Evolutionary conservation across 2,113 vertebrate genomes (phyloP).

Genomic region (Stegostoma tigrinum): DNA sequence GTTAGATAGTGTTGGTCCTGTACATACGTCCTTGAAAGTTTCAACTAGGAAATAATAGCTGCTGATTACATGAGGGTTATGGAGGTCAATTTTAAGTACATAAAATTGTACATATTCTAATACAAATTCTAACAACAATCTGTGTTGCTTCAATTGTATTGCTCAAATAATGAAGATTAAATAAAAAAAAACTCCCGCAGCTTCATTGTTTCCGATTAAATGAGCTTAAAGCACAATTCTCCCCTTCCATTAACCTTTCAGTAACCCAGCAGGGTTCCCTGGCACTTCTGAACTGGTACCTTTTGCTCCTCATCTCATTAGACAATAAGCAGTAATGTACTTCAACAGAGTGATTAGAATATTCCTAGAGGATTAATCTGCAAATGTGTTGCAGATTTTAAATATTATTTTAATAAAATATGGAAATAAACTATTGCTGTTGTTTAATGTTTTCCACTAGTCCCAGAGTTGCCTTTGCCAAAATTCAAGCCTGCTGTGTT

Average conservation of each 20-base stretch:
- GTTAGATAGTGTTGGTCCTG: background rate
- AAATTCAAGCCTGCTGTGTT: no score
- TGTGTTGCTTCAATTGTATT: background rate
- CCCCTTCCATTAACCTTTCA: constrained; percentile 21
- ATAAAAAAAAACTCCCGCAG: background rate
- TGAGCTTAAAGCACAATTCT: constrained; percentile 30
- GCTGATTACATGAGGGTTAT: no score
- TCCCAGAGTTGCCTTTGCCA: background rate
- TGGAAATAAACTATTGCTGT: background rate
- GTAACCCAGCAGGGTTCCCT: background rate
- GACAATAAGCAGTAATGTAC: background rate
- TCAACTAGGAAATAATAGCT: background rate
- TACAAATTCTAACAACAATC: background rate
- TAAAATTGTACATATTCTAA: background rate
- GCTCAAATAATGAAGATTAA: background rate
- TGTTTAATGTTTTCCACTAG: background rate
- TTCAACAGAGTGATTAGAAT: background rate
- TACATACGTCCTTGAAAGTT: background rate
- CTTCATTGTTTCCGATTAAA: background rate
- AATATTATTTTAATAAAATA: background rate
- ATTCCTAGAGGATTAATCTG: background rate
- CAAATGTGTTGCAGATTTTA: background rate
- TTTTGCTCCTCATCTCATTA: background rate
- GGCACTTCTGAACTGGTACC: background rate
- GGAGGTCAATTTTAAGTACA: background rate